Conservation (phyloP, 2,797 vertebrate species). For the Danionella dracula region DNA sequence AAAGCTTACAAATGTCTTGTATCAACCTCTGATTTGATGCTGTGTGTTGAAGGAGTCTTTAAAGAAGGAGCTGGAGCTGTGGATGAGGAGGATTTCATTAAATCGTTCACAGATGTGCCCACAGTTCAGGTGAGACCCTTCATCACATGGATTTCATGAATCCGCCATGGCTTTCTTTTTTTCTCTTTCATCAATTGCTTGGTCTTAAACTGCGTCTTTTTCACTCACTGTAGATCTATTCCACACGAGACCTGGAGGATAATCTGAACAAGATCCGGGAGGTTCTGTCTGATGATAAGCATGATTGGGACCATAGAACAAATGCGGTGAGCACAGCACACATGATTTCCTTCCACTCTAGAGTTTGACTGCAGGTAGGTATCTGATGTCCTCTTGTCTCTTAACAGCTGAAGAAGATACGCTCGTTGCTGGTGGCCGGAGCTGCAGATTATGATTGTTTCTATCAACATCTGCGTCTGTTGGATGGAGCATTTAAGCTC, state of each 20-base stretch:
- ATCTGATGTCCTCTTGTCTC: slow-evolving; percentile 11
- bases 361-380: background rate
- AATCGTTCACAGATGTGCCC: slow-evolving; percentile 91
- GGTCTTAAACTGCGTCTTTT: background rate
- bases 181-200: slow-evolving; percentile 6
- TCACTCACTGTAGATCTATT: slow-evolving; percentile 81
- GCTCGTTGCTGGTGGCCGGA: slow-evolving; percentile 88
- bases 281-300: slow-evolving; percentile 95
- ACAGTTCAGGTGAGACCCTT: slow-evolving; percentile 82
- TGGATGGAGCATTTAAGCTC: slow-evolving; percentile 94
- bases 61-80: slow-evolving; percentile 88
- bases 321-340: slow-evolving; percentile 73
- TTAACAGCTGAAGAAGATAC: slow-evolving; percentile 86
- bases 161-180: no score
- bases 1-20: background rate
- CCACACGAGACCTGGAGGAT: slow-evolving; percentile 91
- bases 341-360: background rate
- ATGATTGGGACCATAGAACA: slow-evolving; percentile 96
- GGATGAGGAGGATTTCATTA: slow-evolving; percentile 94
- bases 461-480: slow-evolving; percentile 90
- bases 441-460: slow-evolving; percentile 89
- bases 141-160: no score
- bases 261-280: slow-evolving; percentile 97
- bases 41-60: slow-evolving; percentile 65
- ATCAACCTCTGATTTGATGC: no score